These are phyloP conservation scores for Alentia gelatinosa DNA, from an alignment of 2,888 invertebrate species.

Conservation along the genomic window DNA sequence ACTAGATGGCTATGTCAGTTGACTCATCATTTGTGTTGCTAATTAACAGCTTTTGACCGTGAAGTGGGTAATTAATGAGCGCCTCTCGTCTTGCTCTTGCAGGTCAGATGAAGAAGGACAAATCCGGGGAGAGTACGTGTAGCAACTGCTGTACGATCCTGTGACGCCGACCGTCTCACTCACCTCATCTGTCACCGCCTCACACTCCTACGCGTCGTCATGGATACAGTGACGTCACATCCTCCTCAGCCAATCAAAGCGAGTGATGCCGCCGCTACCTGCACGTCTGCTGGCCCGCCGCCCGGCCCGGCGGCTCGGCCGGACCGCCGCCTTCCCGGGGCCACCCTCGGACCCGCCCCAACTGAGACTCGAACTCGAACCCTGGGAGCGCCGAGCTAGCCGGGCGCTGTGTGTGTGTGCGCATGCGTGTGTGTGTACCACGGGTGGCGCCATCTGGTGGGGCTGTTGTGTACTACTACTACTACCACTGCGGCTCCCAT, in stretches of 20 bases:
- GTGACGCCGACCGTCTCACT: constrained; percentile 61
- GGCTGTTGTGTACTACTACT: not conserved
- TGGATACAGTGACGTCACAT: constrained; percentile 30
- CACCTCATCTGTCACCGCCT: constrained; percentile 44
- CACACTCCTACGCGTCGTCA: constrained; percentile 43
- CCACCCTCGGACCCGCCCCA: not conserved
- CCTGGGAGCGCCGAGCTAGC: not conserved
- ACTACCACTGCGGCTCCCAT: no score
- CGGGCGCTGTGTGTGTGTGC: not conserved
- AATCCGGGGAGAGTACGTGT: constrained; percentile 76
- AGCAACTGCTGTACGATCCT: constrained; percentile 78
- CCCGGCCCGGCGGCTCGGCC: not conserved
- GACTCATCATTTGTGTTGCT: no score
- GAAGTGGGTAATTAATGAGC: no score
- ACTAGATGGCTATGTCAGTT: no score
- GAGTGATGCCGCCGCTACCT: constrained; percentile 20
- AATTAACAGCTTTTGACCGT: no score
- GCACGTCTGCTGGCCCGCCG: not conserved
- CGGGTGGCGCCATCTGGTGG: not conserved
- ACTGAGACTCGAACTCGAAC: not conserved
- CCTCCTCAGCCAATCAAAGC: constrained; percentile 47
- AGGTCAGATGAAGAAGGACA: constrained; percentile 79
- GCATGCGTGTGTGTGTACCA: not conserved
- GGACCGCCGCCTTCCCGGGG: not conserved
- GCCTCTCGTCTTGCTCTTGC: constrained; percentile 46